These are phyloP conservation scores for Brachirus orientalis DNA, from an alignment of 2,113 vertebrate genomes.

Conservation along the genomic window DNA sequence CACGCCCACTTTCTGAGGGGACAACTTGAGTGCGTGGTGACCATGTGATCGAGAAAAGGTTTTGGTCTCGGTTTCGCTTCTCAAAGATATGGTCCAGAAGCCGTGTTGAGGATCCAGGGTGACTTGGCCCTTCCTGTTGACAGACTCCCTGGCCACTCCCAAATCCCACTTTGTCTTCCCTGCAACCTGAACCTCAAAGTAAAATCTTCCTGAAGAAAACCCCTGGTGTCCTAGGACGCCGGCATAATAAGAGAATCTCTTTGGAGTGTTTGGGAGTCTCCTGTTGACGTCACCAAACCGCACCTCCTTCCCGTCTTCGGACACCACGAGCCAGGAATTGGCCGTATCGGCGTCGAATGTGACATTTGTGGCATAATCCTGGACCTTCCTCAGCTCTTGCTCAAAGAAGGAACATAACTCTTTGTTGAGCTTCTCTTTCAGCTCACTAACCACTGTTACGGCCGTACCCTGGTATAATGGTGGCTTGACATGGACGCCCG, in stretches of 20 bases:
- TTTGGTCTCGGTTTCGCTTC: background rate
- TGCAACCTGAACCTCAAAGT: conserved; percentile 7
- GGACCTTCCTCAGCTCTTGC: background rate
- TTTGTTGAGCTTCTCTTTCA: background rate
- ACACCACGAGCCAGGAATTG: background rate
- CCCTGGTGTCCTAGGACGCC: background rate
- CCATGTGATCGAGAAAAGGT: background rate
- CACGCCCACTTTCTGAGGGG: conserved; percentile 1
- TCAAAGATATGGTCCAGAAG: conserved; percentile 7
- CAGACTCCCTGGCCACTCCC: background rate
- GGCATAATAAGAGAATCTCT: conserved; percentile 5
- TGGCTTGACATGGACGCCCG: background rate
- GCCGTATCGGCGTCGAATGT: background rate
- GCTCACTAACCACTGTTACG: background rate
- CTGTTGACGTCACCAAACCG: background rate
- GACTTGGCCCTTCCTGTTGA: conserved; percentile 11
- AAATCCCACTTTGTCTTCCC: conserved; percentile 12
- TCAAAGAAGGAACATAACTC: background rate
- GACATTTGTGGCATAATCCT: background rate
- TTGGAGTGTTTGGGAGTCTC: background rate
- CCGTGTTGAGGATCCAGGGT: background rate
- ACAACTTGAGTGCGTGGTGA: background rate
- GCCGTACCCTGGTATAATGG: background rate
- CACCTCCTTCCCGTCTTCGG: background rate
- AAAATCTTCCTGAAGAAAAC: conserved; percentile 1